Conservation (phyloP, 2,888 invertebrate genomes). For the Operophtera brumata region DNA sequence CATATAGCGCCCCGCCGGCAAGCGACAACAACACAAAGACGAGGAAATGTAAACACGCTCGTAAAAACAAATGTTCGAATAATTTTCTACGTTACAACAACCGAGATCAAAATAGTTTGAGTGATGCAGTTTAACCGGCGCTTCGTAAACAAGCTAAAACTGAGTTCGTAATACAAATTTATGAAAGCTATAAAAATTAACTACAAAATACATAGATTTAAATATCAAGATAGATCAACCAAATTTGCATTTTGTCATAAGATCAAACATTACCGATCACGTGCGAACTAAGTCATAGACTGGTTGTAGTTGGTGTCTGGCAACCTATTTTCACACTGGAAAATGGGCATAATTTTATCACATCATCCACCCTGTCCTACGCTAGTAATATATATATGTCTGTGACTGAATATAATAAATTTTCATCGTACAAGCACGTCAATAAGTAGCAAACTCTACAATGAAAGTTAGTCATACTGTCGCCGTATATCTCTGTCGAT, state of each 20-base stretch:
- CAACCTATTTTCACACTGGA: too few species aligned
- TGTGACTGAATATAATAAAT: constrained; percentile 7
- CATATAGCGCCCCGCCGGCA: constrained; percentile 36
- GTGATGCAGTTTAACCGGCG: constrained; percentile 21
- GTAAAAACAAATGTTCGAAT: constrained; percentile 41
- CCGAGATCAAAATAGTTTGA: constrained; percentile 23
- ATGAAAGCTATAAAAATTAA: constrained; percentile 12
- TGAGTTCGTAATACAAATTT: constrained; percentile 3
- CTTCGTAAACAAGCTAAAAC: constrained; percentile 20
- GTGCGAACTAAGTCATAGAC: too few species aligned
- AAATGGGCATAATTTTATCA: too few species aligned
- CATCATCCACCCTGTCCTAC: too few species aligned
- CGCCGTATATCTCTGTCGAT: constrained; percentile 35
- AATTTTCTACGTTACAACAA: constrained; percentile 19
- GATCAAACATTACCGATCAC: too few species aligned
- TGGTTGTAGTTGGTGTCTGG: too few species aligned
- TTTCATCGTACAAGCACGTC: constrained; percentile 23
- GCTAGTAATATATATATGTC: too few species aligned
- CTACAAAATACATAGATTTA: too few species aligned
- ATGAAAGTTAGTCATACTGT: constrained; percentile 32
- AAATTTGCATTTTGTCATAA: too few species aligned
- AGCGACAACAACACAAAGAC: constrained; percentile 36
- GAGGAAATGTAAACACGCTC: constrained; percentile 46
- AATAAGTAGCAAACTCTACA: constrained; percentile 29
- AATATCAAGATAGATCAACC: too few species aligned